phyloP scores from a whole-genome alignment of 2,113 vertebrate genomes.

The Catharus bicknelli region DNA sequence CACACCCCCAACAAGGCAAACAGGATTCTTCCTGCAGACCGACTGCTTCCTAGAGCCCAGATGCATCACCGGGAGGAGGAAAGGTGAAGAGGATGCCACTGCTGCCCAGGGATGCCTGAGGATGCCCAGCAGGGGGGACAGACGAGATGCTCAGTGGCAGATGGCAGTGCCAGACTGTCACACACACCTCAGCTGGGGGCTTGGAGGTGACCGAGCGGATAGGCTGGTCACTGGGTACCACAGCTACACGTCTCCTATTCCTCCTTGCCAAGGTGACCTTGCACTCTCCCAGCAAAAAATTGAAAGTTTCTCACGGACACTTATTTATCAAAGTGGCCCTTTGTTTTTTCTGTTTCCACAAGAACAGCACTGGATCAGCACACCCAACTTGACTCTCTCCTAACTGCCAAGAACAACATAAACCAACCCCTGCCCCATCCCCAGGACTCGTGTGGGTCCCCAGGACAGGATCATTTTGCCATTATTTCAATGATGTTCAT shows the following conservation, averaged over 20 bases:
- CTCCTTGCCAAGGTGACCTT: neutral
- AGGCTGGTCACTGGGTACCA: neutral
- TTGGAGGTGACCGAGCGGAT: neutral
- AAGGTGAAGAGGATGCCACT: neutral
- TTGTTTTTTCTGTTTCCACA: neutral
- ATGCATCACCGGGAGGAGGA: neutral
- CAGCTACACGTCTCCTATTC: neutral
- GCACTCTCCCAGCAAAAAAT: neutral
- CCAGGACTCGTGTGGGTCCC: accelerated
- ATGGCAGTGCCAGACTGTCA: neutral
- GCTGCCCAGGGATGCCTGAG: neutral
- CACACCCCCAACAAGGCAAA: neutral
- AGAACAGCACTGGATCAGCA: neutral
- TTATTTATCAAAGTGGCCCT: neutral
- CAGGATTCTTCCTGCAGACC: neutral
- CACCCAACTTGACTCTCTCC: neutral
- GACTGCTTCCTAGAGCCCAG: neutral
- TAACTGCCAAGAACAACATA: neutral
- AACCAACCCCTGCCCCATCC: neutral
- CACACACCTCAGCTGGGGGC: neutral
- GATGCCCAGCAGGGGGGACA: neutral
- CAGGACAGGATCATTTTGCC: neutral
- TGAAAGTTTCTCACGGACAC: neutral
- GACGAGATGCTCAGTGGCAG: neutral
- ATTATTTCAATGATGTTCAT: neutral